Evolutionary conservation across 1,140 invertebrate species (phyloP).

Genomic region (Rhopalosiphum maidis): DNA sequence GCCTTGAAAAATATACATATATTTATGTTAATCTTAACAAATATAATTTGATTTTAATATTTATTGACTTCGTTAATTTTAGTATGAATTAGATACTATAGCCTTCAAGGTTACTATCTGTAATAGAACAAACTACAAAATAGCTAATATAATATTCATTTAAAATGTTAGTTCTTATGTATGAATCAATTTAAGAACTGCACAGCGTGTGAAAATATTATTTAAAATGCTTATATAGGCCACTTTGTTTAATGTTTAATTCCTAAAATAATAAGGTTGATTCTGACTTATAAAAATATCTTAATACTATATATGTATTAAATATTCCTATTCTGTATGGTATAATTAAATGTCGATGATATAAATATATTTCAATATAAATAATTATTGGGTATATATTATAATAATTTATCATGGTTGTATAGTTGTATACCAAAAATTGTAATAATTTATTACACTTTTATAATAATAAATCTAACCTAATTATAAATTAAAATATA

Average conservation of each 20-base stretch:
- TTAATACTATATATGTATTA: not conserved
- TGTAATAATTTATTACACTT: not conserved
- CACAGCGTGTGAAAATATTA: not conserved
- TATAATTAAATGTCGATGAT: not conserved
- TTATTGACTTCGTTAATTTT: not conserved
- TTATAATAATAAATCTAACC: not conserved
- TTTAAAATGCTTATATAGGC: not conserved
- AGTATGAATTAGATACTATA: not conserved
- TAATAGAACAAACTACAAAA: not conserved
- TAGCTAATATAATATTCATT: not conserved
- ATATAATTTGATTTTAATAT: not conserved
- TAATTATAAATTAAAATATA: not conserved
- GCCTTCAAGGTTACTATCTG: not conserved
- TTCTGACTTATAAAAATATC: not conserved
- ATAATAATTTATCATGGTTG: not conserved
- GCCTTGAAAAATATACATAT: not conserved
- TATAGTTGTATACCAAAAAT: not conserved
- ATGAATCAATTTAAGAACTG: not conserved
- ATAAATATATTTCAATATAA: not conserved
- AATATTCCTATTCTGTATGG: not conserved
- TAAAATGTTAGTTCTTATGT: not conserved
- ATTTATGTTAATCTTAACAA: not conserved
- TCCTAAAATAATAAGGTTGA: not conserved
- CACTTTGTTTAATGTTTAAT: not conserved
- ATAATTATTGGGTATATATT: not conserved